Evolutionary conservation across 2,113 vertebrate species (phyloP), one percentile per base, ranked within the genome.

Genomic region (Podarcis raffonei): DNA sequence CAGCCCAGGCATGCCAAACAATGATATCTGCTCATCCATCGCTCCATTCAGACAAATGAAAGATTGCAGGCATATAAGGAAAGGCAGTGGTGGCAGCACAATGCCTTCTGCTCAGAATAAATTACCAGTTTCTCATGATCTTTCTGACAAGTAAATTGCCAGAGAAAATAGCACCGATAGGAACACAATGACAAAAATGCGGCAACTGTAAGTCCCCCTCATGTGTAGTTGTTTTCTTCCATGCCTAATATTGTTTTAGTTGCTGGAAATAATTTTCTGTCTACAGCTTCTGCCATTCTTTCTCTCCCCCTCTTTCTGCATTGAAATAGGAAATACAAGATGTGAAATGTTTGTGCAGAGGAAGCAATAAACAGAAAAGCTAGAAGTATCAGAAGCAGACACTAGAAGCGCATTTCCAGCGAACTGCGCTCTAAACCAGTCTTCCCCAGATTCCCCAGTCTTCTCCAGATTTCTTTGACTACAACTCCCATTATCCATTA

Each of bases 111-210:
- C 87, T 83, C 83, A 85, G 81, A 94, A 92, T 90, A 95, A 95
- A 96, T 95, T 95, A 89, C 94, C 93, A 86, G 94, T 91, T 95
- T 95, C 91, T 92, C 89, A 87, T 94, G 93, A 95, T 95, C 95
- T 91, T 93, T 92, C 86, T 95, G 95, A 95, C 95, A 95, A 94
- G 95, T 94, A 96, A 96, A 95, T 96, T 94, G 93, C 91, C 59
- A 87, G 84, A 92, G 89, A 94, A 95, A 95, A 94, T 92, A 90
- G 84, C 88, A 91, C 89, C 91, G 93, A 94, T 91, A 91, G 62
- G 85, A 95, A 94, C 87, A 92, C 92, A 93, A 89, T 93, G 91
- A 92, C 92, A 92, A 94, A 94, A 94, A 93, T 87, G 85, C 90
- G 90, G 82, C 91, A 92, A 85, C 88, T 87, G 86, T 68, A 91